phyloP scores from a whole-genome alignment of 2,888 invertebrate genomes.

The Hypsopygia costalis region DNA sequence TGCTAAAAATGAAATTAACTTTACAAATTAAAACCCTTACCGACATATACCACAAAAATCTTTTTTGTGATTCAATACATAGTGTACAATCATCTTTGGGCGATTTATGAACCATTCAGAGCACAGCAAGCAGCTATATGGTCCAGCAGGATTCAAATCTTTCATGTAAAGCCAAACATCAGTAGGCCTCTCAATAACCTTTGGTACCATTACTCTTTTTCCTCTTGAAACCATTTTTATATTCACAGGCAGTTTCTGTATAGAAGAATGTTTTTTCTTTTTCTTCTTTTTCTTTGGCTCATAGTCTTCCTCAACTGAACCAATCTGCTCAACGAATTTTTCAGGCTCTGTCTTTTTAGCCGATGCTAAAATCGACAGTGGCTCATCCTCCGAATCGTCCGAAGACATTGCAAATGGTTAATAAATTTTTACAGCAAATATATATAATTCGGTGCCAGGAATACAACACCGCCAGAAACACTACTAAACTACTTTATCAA shows the following conservation, averaged over 20 bases:
- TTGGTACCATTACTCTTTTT: constrained; percentile 18
- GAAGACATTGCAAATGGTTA: constrained; percentile 43
- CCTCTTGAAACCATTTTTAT: constrained; percentile 10
- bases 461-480: too few relatives aligned
- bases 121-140: constrained; percentile 69
- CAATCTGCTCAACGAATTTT: constrained; percentile 15
- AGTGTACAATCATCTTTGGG: constrained; percentile 67
- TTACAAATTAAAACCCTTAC: constrained; percentile 34
- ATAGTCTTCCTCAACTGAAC: constrained; percentile 17
- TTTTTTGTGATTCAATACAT: constrained; percentile 73
- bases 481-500: too few relatives aligned
- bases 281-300: constrained; percentile 35
- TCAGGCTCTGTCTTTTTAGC: constrained; percentile 46
- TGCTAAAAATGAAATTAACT: too few relatives aligned
- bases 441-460: too few relatives aligned
- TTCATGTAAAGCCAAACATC: constrained; percentile 76
- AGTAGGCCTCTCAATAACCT: constrained; percentile 53
- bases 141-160: constrained; percentile 65
- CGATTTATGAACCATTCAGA: constrained; percentile 72
- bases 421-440: too few relatives aligned
- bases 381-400: constrained; percentile 72
- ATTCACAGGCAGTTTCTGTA: too few relatives aligned
- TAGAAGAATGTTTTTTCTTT: constrained; percentile 25
- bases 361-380: constrained; percentile 57
- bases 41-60: constrained; percentile 76